Evolutionary conservation across 1,140 invertebrate genomes (phyloP).

Genomic region (Philaenus spumarius): DNA sequence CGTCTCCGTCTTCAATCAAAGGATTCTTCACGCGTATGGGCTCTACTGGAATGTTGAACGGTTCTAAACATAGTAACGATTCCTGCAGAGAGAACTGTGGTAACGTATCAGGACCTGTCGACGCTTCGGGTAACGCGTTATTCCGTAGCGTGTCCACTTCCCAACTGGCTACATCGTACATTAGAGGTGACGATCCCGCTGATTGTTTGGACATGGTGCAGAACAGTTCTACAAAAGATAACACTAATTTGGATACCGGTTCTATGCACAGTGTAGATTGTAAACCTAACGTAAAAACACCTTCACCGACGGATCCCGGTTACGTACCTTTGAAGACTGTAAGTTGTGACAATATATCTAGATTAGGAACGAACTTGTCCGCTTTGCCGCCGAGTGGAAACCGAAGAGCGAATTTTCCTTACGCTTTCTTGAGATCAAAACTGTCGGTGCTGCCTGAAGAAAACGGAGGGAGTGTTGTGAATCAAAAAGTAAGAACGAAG

Average conservation of each 20-base stretch:
- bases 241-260: too few relatives aligned
- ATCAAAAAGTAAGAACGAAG: constrained; percentile 38
- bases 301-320: constrained; percentile 32
- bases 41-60: constrained; percentile 65
- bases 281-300: too few relatives aligned
- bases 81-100: not conserved
- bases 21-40: constrained; percentile 67
- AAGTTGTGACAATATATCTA: constrained; percentile 55
- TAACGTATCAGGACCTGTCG: constrained; percentile 30
- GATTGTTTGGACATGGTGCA: constrained; percentile 57
- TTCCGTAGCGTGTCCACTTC: constrained; percentile 70
- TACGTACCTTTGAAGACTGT: constrained; percentile 49
- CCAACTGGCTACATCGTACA: constrained; percentile 59
- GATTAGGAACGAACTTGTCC: constrained; percentile 37
- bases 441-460: constrained; percentile 68
- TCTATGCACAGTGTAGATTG: constrained; percentile 31
- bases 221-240: too few relatives aligned
- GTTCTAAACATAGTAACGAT: constrained; percentile 42
- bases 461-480: constrained; percentile 47
- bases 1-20: constrained; percentile 53
- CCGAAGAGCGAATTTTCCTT: constrained; percentile 60
- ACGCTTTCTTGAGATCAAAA: constrained; percentile 67
- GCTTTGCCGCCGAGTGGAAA: constrained; percentile 27
- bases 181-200: constrained; percentile 69
- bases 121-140: constrained; percentile 45